Base-by-base conservation (phyloP, 2,797 vertebrate species). In the Schizothorax lantsangensis region DNA sequence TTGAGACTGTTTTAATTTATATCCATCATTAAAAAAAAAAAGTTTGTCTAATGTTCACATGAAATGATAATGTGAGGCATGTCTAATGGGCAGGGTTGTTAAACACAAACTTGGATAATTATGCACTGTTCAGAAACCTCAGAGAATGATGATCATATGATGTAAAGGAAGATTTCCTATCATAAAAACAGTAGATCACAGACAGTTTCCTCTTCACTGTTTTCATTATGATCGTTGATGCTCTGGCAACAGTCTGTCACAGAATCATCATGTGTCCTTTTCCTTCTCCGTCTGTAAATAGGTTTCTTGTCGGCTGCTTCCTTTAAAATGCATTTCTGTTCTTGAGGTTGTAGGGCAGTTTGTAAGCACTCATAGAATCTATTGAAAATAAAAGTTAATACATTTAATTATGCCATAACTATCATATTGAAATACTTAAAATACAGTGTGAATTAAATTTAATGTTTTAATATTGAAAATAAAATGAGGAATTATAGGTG, bases 331-430 rank as follows among this genome's bases (percentile, higher is more conserved):
- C 38, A 79, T 49, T 81, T 79, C 4, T 72, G 11, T 12, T 80
- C n/a, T 2, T 86, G 84, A 43, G 87, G 86, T 75, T 91, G 86
- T 89, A 97, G 78, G 72, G 94, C 94, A 72, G 83, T 57, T 30
- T 93, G 94, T 30, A 97, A 90, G 83, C 91, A 85, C 23, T 49
- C 89, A 23, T 93, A 94, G 91, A 97, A 96, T 66, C 96, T 97
- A 78, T 49, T 73, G 89, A 89, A 30, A 91, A 89, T 88, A 83
- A 17, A 52, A 7, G 57, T 26, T 15, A 68, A 19, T 43, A 78
- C 11, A 40, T 17, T 59, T n/a, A 59, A 81, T 59, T 26, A 30
- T 19, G 38, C 2, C 2, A 66, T 64, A n/a, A 49, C 19, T 74
- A 62, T 62, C 8, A 84, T 45, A 64, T 15, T 84, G 11, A 84